Conservation (phyloP, 2,113 vertebrate species). For the Phylloscopus trochilus region DNA sequence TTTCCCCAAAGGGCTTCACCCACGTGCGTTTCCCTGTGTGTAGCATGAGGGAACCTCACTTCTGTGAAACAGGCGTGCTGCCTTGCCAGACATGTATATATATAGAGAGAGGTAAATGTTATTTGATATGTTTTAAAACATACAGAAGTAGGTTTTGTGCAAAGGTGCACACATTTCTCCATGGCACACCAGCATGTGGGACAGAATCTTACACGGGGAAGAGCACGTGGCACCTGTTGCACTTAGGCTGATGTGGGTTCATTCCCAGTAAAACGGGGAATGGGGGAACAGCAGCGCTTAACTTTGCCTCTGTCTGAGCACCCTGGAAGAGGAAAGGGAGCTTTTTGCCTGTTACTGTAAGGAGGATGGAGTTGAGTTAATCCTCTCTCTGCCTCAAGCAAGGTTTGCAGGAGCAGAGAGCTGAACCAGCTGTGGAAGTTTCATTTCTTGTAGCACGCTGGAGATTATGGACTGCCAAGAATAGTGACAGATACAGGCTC, state of each 20-base stretch:
- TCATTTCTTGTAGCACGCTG: background rate
- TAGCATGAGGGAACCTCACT: background rate
- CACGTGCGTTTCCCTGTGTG: background rate
- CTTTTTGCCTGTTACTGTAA: accelerated
- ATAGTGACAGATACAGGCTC: background rate
- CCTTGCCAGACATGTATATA: background rate
- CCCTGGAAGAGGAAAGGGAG: background rate
- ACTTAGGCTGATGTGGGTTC: background rate
- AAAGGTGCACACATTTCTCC: background rate
- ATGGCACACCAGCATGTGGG: background rate
- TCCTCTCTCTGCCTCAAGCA: background rate
- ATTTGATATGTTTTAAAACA: background rate
- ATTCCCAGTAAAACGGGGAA: background rate
- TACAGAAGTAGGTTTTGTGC: background rate
- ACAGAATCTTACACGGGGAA: background rate
- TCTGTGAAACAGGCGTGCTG: background rate
- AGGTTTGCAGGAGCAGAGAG: background rate
- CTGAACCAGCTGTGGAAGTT: background rate
- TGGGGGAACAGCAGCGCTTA: background rate
- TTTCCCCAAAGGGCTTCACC: background rate
- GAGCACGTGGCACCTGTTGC: accelerated
- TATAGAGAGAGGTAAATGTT: background rate
- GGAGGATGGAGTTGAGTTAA: background rate
- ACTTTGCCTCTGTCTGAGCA: background rate
- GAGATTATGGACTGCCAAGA: background rate